phyloP scores from a whole-genome alignment of 1,140 invertebrate species.

The Drosophila cardini region DNA sequence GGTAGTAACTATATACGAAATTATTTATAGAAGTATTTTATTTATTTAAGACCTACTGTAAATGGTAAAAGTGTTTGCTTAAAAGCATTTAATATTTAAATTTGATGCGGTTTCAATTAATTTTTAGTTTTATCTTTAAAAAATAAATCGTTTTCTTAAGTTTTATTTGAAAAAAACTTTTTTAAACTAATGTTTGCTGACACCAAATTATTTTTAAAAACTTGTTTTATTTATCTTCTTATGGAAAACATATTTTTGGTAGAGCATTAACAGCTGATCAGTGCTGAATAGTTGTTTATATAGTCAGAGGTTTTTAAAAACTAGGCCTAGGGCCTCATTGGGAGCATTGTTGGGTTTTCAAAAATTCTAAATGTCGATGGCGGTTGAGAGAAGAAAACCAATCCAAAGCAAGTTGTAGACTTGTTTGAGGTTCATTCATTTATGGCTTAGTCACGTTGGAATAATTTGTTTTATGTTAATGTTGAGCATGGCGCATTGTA shows the following conservation, averaged over 20 bases:
- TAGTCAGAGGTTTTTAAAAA: slow-evolving; percentile 4
- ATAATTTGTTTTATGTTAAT: slow-evolving; percentile 85
- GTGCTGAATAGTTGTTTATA: not conserved
- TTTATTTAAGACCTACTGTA: too few species aligned
- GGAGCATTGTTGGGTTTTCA: slow-evolving; percentile 42
- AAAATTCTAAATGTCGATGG: slow-evolving; percentile 39
- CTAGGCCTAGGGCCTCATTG: slow-evolving; percentile 52
- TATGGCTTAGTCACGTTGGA: slow-evolving; percentile 84
- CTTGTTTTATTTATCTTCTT: too few species aligned
- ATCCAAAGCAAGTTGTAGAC: slow-evolving; percentile 62
- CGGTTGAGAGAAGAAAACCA: slow-evolving; percentile 50
- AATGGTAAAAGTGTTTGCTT: too few species aligned
- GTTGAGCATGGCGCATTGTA: slow-evolving; percentile 80
- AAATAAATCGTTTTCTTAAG: not conserved
- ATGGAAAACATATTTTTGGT: not conserved
- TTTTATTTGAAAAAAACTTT: too few species aligned
- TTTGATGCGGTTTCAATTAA: slow-evolving; percentile 1
- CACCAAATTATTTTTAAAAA: too few species aligned
- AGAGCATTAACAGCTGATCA: not conserved
- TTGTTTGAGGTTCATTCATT: slow-evolving; percentile 72
- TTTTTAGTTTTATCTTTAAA: not conserved
- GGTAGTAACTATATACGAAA: too few species aligned
- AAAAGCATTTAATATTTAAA: not conserved
- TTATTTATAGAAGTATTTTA: too few species aligned
- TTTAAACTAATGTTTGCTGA: too few species aligned